phyloP scores from a whole-genome alignment of 2,888 invertebrate species.

The Pristionchus entomophagus region DNA sequence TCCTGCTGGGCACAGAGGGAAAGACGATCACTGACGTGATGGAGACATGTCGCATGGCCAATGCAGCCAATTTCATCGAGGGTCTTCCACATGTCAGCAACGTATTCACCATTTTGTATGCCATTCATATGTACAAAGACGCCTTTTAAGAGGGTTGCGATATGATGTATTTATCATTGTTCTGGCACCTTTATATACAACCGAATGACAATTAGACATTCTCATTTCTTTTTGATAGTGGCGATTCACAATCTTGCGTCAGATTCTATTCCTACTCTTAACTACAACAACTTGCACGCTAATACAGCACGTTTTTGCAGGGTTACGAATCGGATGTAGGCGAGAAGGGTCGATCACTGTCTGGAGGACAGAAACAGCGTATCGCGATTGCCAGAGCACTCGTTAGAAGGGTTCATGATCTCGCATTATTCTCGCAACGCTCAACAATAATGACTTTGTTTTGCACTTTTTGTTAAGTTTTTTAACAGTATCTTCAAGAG shows the following conservation, averaged over 20 bases:
- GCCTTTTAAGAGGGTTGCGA: no score
- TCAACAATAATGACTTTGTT: background rate
- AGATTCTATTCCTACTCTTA: background rate
- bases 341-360: background rate
- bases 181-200: no score
- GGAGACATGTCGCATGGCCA: constrained; percentile 49
- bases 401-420: background rate
- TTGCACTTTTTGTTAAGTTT: background rate
- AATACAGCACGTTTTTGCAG: no score
- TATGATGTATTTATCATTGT: no score
- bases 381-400: background rate
- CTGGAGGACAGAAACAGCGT: background rate
- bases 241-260: background rate
- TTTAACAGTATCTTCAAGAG: background rate
- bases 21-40: background rate
- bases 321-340: background rate
- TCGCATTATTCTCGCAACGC: background rate
- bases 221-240: no score
- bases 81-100: constrained; percentile 34
- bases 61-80: constrained; percentile 52
- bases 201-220: no score
- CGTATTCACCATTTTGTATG: no score
- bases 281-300: no score
- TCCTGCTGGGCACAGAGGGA: background rate
- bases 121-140: no score